Evolutionary conservation across 1,140 invertebrate genomes (phyloP), one percentile per base, ranked within the genome.

Genomic region (Diplogasteroides magnus): DNA sequence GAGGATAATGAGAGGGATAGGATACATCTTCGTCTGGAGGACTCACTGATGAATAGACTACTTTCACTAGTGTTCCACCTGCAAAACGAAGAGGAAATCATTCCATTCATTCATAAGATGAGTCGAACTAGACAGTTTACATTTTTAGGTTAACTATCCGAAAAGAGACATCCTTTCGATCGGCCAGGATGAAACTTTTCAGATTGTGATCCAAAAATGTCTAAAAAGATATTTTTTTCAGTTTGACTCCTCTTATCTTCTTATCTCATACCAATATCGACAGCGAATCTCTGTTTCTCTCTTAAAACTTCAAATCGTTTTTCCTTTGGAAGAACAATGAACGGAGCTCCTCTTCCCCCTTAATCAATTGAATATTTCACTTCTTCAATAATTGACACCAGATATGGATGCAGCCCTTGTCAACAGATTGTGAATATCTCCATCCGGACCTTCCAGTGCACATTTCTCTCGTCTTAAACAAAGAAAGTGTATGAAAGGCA

Each of bases 261-360:
- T n/a, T n/a, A n/a, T n/a, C n/a, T n/a, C n/a, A n/a, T 67, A 68
- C 66, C 66, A 11, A 68, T 68, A 48, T 68, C 66, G 23, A 68
- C 19, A 27, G 66, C 56, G 31, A 63, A 68, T 19, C 66, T 31
- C 13, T 26, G n/a, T 27, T 68, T 68, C 66, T 59, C 58, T 15
- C 61, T n/a, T 1, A 68, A 31, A 14, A 19, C 11, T 25, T 64
- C n/a, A 27, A 68, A 68, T n/a, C 66, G 25, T 13, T 25, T 26
- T 31, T 68, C 66, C 23, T 68, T 61, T 23, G 66, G 66, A 3
- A 61, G 57, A 64, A 68, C 66, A 27, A 68, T 31, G 27, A 55
- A 68, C 15, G 66, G 66, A 26, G 57, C 37, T 11, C 37, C 37
- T 11, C 37, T 6, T 11, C 6, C 6, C 19, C 37, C 37, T 48